phyloP scores from a whole-genome alignment of 2,113 vertebrate genomes.

The Chaetodon trifascialis region DNA sequence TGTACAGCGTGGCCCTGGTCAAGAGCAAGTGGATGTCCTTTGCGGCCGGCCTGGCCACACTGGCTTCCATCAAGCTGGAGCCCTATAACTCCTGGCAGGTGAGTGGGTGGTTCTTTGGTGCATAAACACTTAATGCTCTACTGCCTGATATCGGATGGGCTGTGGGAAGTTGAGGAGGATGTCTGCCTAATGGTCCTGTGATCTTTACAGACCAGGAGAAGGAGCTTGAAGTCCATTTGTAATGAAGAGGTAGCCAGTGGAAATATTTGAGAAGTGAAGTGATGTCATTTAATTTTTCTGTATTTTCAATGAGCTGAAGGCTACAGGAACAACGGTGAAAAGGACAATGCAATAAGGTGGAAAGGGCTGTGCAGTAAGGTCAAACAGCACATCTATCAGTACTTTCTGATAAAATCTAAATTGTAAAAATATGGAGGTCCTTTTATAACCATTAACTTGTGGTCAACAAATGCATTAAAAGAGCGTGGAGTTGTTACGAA shows the following conservation, averaged over 20 bases:
- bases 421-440: background rate
- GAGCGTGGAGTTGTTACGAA: background rate
- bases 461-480: background rate
- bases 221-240: background rate
- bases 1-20: slow-evolving; percentile 88
- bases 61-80: slow-evolving; percentile 96
- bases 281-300: background rate
- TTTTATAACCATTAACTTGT: background rate
- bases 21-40: slow-evolving; percentile 95
- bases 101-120: slow-evolving; percentile 16
- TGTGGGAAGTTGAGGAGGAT: background rate
- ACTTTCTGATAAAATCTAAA: background rate
- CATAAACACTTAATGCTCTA: background rate
- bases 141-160: background rate
- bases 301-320: background rate
- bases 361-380: background rate
- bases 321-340: background rate
- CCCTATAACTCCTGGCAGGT: slow-evolving; percentile 96
- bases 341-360: background rate
- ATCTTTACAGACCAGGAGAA: background rate
- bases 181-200: background rate
- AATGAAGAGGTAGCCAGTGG: background rate
- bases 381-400: background rate
- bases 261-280: background rate
- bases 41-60: slow-evolving; percentile 87